Percentiles rank a stretch among this genome's conserved stretches.
Conservation (phyloP, 2,113 vertebrate species). For the Crotalus horridus region DNA sequence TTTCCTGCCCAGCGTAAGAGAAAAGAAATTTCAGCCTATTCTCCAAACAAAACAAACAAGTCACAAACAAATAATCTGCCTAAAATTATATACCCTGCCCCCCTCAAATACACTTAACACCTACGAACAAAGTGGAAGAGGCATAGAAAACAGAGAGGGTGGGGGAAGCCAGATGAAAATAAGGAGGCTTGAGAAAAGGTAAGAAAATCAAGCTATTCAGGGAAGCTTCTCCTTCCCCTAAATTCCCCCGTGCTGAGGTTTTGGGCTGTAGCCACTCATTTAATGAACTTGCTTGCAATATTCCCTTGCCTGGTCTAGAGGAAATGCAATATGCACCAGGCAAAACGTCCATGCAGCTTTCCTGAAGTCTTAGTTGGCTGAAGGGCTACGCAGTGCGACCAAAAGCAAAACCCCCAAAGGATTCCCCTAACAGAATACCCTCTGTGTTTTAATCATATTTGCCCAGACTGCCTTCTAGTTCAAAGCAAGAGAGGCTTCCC, state of each 20-base stretch:
- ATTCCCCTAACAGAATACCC: neutral
- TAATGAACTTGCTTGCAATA: conserved; percentile 12
- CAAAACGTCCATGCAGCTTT: neutral
- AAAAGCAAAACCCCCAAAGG: conserved; percentile 3
- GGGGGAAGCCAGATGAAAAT: neutral
- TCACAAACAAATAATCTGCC: neutral
- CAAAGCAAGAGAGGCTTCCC: conserved; percentile 17
- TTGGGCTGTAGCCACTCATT: neutral
- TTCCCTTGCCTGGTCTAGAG: neutral
- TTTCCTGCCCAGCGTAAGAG: neutral
- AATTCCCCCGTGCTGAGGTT: accelerated
- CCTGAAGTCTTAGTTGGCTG: conserved; percentile 3
- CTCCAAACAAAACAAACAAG: neutral
- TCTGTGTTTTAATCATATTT: conserved; percentile 7
- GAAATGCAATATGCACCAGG: neutral
- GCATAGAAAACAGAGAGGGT: conserved; percentile 43
- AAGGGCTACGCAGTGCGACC: conserved; percentile 18
- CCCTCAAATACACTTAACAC: neutral
- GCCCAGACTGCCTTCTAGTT: accelerated
- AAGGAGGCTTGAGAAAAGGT: neutral
- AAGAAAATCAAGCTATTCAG: neutral
- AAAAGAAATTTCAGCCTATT: neutral
- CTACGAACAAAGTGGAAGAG: conserved; percentile 49
- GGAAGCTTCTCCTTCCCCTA: neutral
- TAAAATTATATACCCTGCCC: conserved; percentile 37